A percentile compares a stretch with the other conserved stretches of the same genome.
Conservation (phyloP, 2,888 invertebrate genomes). For the Pollenia labialis region DNA sequence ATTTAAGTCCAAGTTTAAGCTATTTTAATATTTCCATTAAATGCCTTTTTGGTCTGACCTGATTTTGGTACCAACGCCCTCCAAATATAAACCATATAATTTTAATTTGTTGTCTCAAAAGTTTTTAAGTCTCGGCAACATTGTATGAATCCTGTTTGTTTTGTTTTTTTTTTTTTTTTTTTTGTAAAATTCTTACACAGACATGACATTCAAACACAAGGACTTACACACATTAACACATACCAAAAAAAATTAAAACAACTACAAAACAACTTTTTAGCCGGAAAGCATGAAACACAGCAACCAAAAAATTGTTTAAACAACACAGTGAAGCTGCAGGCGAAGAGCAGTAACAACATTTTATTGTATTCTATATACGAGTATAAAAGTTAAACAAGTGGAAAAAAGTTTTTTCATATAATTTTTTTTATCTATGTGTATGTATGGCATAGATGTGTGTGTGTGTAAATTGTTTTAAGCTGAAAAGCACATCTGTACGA, state of each 20-base stretch:
- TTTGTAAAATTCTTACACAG: conserved; percentile 33
- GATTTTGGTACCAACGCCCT: background rate
- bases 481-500: conserved; percentile 73
- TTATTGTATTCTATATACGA: conserved; percentile 10
- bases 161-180: conserved; percentile 29
- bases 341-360: conserved; percentile 25
- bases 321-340: conserved; percentile 29
- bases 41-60: background rate
- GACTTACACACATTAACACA: conserved; percentile 24
- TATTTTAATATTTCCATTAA: background rate
- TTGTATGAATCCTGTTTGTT: conserved; percentile 65
- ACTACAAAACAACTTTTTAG: conserved; percentile 49
- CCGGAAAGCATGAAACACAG: conserved; percentile 56
- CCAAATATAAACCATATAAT: conserved; percentile 62
- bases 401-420: conserved; percentile 63
- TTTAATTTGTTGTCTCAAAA: conserved; percentile 73
- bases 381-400: conserved; percentile 71
- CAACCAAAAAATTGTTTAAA: conserved; percentile 1
- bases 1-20: too few species aligned
- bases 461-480: conserved; percentile 61
- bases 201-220: conserved; percentile 32
- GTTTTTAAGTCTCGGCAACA: conserved; percentile 72
- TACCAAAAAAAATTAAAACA: conserved; percentile 12
- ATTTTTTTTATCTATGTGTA: conserved; percentile 34
- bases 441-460: conserved; percentile 21